Evolutionary conservation across 1,140 invertebrate species (phyloP).

Genomic region (Trichonephila inaurata): DNA sequence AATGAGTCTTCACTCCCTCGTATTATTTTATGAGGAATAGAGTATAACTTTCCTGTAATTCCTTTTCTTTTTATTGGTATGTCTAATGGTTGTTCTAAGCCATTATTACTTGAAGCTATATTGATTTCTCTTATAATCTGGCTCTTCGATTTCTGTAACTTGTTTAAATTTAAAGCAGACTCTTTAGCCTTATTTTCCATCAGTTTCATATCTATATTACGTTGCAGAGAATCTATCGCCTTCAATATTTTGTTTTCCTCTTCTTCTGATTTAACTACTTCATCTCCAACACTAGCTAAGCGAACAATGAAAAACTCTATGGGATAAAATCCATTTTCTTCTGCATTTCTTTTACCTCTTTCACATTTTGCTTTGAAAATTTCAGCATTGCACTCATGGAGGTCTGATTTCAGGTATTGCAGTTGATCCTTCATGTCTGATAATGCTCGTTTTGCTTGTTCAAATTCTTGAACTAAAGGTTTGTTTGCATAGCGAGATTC

Average conservation of each 20-base stretch:
- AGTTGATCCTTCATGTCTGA: constrained; percentile 5
- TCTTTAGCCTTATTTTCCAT: not conserved
- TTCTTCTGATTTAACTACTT: not conserved
- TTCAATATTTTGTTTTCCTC: constrained; percentile 14
- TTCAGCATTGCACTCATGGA: constrained; percentile 39
- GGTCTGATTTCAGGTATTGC: constrained; percentile 5
- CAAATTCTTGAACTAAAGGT: constrained; percentile 37
- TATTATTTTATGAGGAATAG: not conserved
- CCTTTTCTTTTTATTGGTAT: not conserved
- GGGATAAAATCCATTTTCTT: constrained; percentile 68
- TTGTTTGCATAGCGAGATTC: not conserved
- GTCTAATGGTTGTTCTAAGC: not conserved
- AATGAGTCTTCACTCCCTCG: not conserved
- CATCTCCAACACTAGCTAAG: constrained; percentile 1
- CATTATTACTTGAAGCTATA: not conserved
- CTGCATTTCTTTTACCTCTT: constrained; percentile 51
- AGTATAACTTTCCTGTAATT: not conserved
- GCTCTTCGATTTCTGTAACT: not conserved
- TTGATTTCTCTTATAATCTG: not conserved
- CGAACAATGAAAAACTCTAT: constrained; percentile 23
- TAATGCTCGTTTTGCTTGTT: not conserved
- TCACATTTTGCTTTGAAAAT: constrained; percentile 69
- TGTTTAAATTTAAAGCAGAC: not conserved
- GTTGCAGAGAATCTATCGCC: not conserved
- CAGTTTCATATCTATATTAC: not conserved